phyloP scores from a whole-genome alignment of 2,113 vertebrate species.

The Lontra canadensis region DNA sequence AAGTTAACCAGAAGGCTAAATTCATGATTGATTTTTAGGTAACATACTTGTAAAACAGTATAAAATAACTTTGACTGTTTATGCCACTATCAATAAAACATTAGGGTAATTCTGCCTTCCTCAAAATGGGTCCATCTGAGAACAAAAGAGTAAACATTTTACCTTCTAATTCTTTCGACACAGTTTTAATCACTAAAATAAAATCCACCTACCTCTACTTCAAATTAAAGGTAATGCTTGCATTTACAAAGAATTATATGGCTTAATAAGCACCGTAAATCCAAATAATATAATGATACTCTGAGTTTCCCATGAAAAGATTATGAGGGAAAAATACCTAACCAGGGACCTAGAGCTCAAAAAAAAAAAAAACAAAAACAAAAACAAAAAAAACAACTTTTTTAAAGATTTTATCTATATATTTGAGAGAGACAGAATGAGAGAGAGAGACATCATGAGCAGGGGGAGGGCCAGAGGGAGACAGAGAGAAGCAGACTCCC shows the following conservation, averaged over 20 bases:
- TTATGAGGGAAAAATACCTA: background rate
- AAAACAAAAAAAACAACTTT: background rate
- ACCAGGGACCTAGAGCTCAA: background rate
- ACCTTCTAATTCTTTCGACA: slow-evolving; percentile 12
- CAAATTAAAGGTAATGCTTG: slow-evolving; percentile 59
- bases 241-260: slow-evolving; percentile 47
- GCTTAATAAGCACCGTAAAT: slow-evolving; percentile 40
- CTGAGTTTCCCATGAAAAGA: slow-evolving; percentile 51
- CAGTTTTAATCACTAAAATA: slow-evolving; percentile 44
- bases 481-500: background rate
- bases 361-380: background rate
- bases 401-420: background rate
- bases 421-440: background rate
- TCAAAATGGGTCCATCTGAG: slow-evolving; percentile 10
- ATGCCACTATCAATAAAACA: background rate
- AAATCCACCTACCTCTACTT: slow-evolving; percentile 34
- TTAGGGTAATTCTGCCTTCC: slow-evolving; percentile 28
- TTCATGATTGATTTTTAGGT: slow-evolving; percentile 6
- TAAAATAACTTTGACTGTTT: slow-evolving; percentile 44
- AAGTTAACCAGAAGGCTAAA: slow-evolving; percentile 31
- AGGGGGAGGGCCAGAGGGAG: background rate
- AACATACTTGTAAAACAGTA: slow-evolving; percentile 29
- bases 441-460: background rate
- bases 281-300: slow-evolving; percentile 56
- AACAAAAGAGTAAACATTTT: background rate